A percentile compares a stretch with the other conserved stretches of the same genome.
phyloP scores from a whole-genome alignment of 2,888 invertebrate genomes.

The Myathropa florea region DNA sequence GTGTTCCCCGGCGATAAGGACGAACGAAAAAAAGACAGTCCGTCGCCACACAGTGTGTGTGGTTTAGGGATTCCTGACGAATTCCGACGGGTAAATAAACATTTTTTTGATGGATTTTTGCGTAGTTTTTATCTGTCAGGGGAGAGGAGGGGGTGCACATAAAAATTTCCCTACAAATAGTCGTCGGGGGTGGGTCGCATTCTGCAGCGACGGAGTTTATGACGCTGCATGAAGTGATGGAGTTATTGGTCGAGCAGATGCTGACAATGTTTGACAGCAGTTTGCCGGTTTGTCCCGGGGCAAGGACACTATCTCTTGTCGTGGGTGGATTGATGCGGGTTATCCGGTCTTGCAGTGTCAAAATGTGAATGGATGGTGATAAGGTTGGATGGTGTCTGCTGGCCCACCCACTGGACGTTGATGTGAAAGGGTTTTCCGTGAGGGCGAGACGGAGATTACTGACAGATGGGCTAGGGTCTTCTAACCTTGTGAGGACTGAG shows the following conservation, averaged over 20 bases:
- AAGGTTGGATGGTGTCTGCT: neutral
- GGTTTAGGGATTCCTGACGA: conserved; percentile 35
- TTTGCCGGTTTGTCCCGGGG: neutral
- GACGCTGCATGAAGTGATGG: conserved; percentile 22
- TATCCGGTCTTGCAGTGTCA: conserved; percentile 10
- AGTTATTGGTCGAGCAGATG: conserved; percentile 39
- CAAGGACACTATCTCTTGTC: conserved; percentile 10
- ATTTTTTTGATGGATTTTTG: conserved; percentile 57
- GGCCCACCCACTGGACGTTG: neutral
- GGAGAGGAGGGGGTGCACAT: conserved; percentile 20
- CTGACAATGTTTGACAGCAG: conserved; percentile 35
- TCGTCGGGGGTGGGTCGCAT: neutral
- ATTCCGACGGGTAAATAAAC: conserved; percentile 64
- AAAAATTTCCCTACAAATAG: conserved; percentile 26
- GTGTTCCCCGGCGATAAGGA: conserved; percentile 63
- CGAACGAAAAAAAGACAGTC: conserved; percentile 17
- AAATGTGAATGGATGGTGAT: conserved; percentile 14
- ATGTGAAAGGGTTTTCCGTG: neutral
- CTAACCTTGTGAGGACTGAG: no score
- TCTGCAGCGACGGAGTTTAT: conserved; percentile 26
- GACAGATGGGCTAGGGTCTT: neutral
- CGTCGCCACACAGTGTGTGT: neutral
- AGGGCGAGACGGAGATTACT: neutral
- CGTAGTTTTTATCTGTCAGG: conserved; percentile 43
- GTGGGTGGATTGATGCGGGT: conserved; percentile 15